Conservation (phyloP, 2,797 vertebrate species). For the Chaetodon trifasciatus region DNA sequence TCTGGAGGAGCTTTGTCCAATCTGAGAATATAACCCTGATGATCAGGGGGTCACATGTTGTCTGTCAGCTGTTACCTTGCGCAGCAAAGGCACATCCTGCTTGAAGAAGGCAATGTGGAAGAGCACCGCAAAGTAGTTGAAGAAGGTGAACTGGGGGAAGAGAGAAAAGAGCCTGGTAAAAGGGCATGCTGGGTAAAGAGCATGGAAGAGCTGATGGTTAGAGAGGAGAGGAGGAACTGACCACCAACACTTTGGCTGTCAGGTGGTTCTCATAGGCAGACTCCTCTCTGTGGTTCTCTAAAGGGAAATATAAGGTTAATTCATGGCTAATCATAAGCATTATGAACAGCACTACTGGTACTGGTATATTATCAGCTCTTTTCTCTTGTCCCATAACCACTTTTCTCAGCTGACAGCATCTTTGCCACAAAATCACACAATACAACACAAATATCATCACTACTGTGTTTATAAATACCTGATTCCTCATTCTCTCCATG, state of each 20-base stretch:
- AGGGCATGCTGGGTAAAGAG: neutral
- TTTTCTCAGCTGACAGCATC: neutral
- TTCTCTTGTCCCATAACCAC: neutral
- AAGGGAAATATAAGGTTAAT: neutral
- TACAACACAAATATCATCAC: neutral
- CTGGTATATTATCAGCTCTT: neutral
- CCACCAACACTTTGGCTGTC: conserved; percentile 88
- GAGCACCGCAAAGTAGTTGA: conserved; percentile 89
- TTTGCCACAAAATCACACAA: neutral
- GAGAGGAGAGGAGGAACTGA: conserved; percentile 67
- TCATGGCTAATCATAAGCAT: neutral
- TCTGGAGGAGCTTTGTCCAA: too few relatives aligned
- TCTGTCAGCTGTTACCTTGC: conserved; percentile 79
- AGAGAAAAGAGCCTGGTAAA: conserved; percentile 18
- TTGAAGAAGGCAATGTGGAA: conserved; percentile 90
- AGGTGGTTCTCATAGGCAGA: conserved; percentile 86
- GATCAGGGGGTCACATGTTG: too few relatives aligned
- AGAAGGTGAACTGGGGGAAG: conserved; percentile 87
- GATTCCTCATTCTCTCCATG: neutral
- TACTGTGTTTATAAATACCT: neutral
- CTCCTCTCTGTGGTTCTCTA: conserved; percentile 90
- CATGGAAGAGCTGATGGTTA: neutral
- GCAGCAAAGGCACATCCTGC: conserved; percentile 86
- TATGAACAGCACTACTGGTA: neutral
- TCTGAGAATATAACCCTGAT: too few relatives aligned